Conservation (phyloP, 2,888 invertebrate genomes). For the Diploptera punctata region DNA sequence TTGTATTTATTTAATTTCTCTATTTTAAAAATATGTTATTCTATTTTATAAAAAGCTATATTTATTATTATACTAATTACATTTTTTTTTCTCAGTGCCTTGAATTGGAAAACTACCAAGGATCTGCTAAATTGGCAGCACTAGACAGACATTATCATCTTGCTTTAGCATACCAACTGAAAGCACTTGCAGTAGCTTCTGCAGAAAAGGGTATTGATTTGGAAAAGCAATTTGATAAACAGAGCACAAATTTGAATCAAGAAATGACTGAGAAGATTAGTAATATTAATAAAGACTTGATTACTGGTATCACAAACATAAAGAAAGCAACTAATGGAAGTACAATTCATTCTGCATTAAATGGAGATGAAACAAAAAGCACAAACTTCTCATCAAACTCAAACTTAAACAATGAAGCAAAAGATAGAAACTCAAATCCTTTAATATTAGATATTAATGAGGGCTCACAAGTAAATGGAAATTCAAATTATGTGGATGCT, state of each 20-base stretch:
- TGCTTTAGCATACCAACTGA: conserved; percentile 55
- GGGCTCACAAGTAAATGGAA: neutral
- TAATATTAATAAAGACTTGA: neutral
- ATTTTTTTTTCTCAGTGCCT: conserved; percentile 51
- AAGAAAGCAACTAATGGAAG: neutral
- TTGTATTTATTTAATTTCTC: conserved; percentile 7
- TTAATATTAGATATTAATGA: neutral
- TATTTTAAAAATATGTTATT: too few species aligned
- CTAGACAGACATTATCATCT: conserved; percentile 55
- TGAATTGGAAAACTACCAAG: conserved; percentile 56
- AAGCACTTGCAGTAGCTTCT: conserved; percentile 50
- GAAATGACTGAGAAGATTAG: neutral
- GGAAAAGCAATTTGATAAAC: neutral
- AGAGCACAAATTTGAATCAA: neutral
- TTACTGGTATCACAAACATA: neutral
- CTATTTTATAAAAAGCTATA: neutral
- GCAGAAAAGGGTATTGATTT: conserved; percentile 33
- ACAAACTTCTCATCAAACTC: neutral
- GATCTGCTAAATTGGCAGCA: conserved; percentile 56
- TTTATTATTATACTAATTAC: conserved; percentile 10
- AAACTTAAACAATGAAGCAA: neutral
- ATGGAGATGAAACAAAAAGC: neutral
- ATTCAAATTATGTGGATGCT: neutral
- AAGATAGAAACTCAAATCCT: conserved; percentile 1
- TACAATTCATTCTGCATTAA: neutral